Conservation (phyloP, 1,140 invertebrate species). For the Cydia pomonella region DNA sequence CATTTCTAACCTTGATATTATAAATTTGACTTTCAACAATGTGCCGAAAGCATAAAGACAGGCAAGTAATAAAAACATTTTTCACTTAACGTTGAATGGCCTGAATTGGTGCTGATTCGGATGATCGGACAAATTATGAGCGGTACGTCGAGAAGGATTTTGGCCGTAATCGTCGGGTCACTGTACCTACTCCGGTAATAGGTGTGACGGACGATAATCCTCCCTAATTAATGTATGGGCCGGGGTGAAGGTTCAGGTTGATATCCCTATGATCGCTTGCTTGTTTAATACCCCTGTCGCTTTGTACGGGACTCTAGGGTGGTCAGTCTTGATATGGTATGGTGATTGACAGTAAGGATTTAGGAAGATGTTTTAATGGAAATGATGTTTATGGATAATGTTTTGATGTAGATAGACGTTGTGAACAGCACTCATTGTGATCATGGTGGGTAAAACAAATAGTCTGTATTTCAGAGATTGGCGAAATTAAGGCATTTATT, state of each 20-base stretch:
- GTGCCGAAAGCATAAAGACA: neutral
- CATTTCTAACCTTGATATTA: neutral
- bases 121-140: conserved; percentile 43
- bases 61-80: conserved; percentile 21
- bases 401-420: no score
- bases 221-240: conserved; percentile 49
- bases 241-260: conserved; percentile 39
- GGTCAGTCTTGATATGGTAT: neutral
- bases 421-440: no score
- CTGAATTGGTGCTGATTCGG: conserved; percentile 38
- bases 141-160: conserved; percentile 24
- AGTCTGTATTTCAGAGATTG: no score
- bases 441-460: no score
- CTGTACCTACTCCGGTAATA: conserved; percentile 29
- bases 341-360: neutral
- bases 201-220: conserved; percentile 47
- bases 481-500: no score
- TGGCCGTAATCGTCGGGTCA: conserved; percentile 18
- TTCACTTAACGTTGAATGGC: conserved; percentile 15
- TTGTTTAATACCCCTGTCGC: conserved; percentile 22
- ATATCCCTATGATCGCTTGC: conserved; percentile 43
- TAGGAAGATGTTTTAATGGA: neutral
- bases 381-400: no score
- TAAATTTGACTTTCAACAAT: neutral
- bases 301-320: conserved; percentile 7